Evolutionary conservation across 2,113 vertebrate species (phyloP).

Genomic region (Euleptes europaea): DNA sequence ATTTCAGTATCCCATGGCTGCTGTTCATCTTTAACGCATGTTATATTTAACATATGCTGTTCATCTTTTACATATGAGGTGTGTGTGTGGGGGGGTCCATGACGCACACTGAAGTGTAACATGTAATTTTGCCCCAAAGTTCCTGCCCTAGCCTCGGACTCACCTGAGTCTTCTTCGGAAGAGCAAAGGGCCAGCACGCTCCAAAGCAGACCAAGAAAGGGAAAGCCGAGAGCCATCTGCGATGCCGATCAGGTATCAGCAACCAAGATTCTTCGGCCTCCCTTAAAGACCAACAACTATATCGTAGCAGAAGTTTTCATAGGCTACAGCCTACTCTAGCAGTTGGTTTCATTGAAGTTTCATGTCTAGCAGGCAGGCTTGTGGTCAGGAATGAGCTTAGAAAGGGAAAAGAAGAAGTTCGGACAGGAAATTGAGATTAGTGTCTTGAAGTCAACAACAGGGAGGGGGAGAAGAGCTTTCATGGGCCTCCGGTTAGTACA

Average conservation of each 20-base stretch:
- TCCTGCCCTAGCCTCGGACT: neutral
- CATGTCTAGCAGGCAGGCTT: neutral
- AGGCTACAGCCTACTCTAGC: neutral
- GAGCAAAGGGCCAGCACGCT: neutral
- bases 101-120: too few relatives aligned
- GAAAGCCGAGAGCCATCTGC: neutral
- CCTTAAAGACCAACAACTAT: neutral
- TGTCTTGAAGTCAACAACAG: neutral
- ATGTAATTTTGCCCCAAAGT: neutral
- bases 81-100: too few relatives aligned
- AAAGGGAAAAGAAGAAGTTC: constrained; percentile 39
- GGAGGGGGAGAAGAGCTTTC: neutral
- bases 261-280: neutral
- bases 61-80: too few relatives aligned
- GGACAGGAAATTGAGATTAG: constrained; percentile 29
- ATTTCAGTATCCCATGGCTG: too few relatives aligned
- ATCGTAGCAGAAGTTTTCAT: neutral
- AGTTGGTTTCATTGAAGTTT: neutral
- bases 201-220: neutral
- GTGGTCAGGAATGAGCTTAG: neutral
- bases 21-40: too few relatives aligned
- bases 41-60: too few relatives aligned
- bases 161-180: neutral
- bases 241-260: neutral
- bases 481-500: too few relatives aligned